phyloP scores from a whole-genome alignment of 1,140 invertebrate species.

The Phymorhynchus buccinoides region DNA sequence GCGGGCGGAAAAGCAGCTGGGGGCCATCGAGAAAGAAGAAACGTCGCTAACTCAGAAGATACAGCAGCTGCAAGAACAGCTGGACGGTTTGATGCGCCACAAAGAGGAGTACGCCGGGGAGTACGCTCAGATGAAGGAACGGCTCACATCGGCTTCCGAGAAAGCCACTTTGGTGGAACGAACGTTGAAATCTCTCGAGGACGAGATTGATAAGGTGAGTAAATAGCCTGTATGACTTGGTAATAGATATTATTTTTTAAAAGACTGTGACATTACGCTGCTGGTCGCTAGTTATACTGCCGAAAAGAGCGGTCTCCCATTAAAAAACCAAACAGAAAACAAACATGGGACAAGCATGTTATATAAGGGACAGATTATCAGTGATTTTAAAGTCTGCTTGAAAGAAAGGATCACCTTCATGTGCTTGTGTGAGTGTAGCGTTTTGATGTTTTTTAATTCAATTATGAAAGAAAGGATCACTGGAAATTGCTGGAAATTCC shows the following conservation, averaged over 20 bases:
- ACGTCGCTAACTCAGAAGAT: slow-evolving; percentile 42
- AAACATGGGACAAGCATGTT: too few relatives aligned
- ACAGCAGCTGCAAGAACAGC: slow-evolving; percentile 45
- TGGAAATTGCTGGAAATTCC: too few relatives aligned
- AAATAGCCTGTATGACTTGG: background rate
- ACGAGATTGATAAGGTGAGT: slow-evolving; percentile 34
- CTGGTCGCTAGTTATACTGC: too few relatives aligned
- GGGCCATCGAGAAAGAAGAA: slow-evolving; percentile 45
- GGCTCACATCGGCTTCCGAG: slow-evolving; percentile 35
- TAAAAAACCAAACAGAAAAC: too few relatives aligned
- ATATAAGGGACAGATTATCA: too few relatives aligned
- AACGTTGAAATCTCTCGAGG: slow-evolving; percentile 36
- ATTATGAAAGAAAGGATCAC: too few relatives aligned
- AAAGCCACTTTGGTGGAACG: slow-evolving; percentile 46
- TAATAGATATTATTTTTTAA: background rate
- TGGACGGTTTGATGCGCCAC: slow-evolving; percentile 42
- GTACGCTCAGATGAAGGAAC: slow-evolving; percentile 30
- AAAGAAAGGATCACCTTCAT: too few relatives aligned
- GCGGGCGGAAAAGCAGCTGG: slow-evolving; percentile 41
- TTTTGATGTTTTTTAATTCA: too few relatives aligned
- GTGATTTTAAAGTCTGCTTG: too few relatives aligned
- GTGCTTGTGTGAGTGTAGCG: too few relatives aligned
- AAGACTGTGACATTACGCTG: background rate
- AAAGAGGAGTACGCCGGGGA: slow-evolving; percentile 41
- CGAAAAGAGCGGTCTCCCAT: too few relatives aligned